Conservation (phyloP, 2,888 invertebrate genomes). For the Cataglyphis livida region DNA sequence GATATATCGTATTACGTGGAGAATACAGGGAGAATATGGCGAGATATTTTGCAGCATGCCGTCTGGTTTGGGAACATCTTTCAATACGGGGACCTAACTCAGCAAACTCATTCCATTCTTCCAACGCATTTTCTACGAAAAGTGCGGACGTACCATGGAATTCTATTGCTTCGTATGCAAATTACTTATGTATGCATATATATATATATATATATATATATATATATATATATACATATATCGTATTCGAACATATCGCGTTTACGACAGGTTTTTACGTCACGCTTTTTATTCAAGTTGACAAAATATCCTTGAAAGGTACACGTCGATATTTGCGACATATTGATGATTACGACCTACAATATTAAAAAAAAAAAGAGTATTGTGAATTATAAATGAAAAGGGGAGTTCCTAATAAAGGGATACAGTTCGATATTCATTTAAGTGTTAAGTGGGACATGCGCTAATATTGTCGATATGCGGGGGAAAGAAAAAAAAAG, state of each 20-base stretch:
- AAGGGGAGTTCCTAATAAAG: conserved; percentile 11
- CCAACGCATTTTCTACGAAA: neutral
- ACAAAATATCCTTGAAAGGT: neutral
- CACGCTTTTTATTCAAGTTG: conserved; percentile 21
- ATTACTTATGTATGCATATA: neutral
- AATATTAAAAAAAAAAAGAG: conserved; percentile 11
- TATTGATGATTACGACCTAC: neutral
- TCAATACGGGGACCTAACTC: conserved; percentile 11
- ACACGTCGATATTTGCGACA: neutral
- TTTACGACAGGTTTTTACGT: conserved; percentile 20
- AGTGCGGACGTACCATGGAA: conserved; percentile 2
- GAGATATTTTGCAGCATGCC: neutral
- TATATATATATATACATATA: neutral
- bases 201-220: too few relatives aligned
- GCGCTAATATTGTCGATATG: conserved; percentile 18
- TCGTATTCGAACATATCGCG: neutral
- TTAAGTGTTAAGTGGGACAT: conserved; percentile 37
- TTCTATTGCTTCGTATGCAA: conserved; percentile 13
- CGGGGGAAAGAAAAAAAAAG: neutral
- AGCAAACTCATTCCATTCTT: neutral
- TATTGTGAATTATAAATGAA: conserved; percentile 22
- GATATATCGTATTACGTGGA: neutral
- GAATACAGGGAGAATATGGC: neutral
- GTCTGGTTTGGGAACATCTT: neutral
- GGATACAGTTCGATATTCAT: neutral